A percentile compares a stretch with the other conserved stretches of the same genome.
These are phyloP conservation scores for Tigriopus californicus DNA, from an alignment of 2,888 invertebrate species.

Conservation along the genomic window DNA sequence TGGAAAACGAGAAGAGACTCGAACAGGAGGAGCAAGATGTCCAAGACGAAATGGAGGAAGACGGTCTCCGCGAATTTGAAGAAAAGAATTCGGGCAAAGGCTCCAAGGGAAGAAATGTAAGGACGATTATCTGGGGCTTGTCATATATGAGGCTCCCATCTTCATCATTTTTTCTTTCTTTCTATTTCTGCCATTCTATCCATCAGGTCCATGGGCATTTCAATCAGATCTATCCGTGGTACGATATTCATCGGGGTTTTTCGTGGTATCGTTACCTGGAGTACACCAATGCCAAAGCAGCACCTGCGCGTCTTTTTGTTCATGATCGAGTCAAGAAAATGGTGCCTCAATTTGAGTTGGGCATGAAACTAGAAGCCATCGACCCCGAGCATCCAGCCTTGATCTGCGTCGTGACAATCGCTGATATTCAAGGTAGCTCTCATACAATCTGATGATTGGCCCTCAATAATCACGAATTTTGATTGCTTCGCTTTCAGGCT, in stretches of 20 bases:
- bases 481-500: slow-evolving; percentile 37
- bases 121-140: too few species aligned
- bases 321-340: background rate
- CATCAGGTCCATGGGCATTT: background rate
- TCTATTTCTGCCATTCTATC: too few species aligned
- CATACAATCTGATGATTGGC: background rate
- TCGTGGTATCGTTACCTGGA: slow-evolving; percentile 58
- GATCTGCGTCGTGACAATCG: slow-evolving; percentile 70
- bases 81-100: too few species aligned
- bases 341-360: slow-evolving; percentile 33
- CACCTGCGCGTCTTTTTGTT: slow-evolving; percentile 44
- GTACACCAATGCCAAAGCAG: slow-evolving; percentile 48
- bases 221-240: slow-evolving; percentile 38
- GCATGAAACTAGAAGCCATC: slow-evolving; percentile 80
- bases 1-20: background rate
- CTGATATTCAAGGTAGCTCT: slow-evolving; percentile 37
- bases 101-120: too few species aligned
- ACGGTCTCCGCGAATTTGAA: background rate
- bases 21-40: background rate
- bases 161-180: too few species aligned
- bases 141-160: too few species aligned
- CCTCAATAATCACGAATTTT: background rate
- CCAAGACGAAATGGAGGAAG: slow-evolving; percentile 4
- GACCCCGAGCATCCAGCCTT: slow-evolving; percentile 77
- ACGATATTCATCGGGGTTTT: slow-evolving; percentile 46